These are phyloP conservation scores for Matsumyia berberina DNA, from an alignment of 2,888 invertebrate genomes.

Conservation along the genomic window DNA sequence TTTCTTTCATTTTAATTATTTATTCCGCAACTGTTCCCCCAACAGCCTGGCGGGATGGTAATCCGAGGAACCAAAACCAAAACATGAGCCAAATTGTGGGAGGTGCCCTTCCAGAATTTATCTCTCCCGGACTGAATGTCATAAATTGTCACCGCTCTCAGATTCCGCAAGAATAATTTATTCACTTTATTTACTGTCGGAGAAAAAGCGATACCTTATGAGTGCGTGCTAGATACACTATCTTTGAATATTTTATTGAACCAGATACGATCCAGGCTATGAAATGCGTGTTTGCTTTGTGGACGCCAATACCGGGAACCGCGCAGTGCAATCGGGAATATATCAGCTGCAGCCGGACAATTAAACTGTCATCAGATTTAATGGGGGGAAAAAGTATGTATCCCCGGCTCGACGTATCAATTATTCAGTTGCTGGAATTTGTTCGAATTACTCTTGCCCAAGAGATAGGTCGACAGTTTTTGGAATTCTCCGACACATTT, in stretches of 20 bases:
- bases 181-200: conserved; percentile 1
- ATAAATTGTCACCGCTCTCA: conserved; percentile 50
- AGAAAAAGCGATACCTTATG: conserved; percentile 4
- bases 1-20: conserved; percentile 45
- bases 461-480: background rate
- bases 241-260: conserved; percentile 31
- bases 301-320: background rate
- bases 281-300: background rate
- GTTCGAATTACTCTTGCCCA: background rate
- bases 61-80: conserved; percentile 1
- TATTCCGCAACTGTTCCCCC: conserved; percentile 14
- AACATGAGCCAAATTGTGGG: background rate
- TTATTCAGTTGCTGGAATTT: background rate
- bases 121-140: conserved; percentile 34
- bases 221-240: conserved; percentile 20
- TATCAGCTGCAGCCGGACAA: conserved; percentile 23
- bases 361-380: conserved; percentile 36
- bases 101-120: conserved; percentile 9
- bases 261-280: background rate
- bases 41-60: background rate
- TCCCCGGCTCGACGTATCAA: conserved; percentile 14
- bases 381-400: conserved; percentile 6
- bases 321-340: conserved; percentile 22
- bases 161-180: conserved; percentile 31
- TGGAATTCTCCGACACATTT: background rate